A percentile compares a stretch with the other conserved stretches of the same genome.
Conservation (phyloP, 2,888 invertebrate genomes). For the Caenorhabditis sp. region DNA sequence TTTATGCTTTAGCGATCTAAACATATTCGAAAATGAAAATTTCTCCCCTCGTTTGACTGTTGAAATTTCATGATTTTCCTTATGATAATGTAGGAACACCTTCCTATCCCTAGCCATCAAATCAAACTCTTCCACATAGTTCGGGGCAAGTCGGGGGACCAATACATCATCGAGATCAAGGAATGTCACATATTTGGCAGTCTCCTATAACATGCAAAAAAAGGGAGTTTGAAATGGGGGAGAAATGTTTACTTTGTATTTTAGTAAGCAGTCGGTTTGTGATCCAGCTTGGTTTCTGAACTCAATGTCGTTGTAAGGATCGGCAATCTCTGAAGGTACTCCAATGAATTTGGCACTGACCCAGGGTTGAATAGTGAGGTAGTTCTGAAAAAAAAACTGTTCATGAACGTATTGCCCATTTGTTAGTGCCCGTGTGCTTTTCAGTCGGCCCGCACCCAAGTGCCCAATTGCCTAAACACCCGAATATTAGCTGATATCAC, state of each 20-base stretch:
- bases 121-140: slow-evolving; percentile 42
- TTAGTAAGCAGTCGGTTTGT: slow-evolving; percentile 49
- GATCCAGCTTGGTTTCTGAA: slow-evolving; percentile 52
- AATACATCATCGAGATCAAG: slow-evolving; percentile 52
- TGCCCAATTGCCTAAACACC: no score
- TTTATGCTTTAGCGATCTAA: slow-evolving; percentile 21
- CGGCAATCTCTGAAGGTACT: slow-evolving; percentile 20
- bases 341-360: slow-evolving; percentile 30
- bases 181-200: slow-evolving; percentile 49
- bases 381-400: slow-evolving; percentile 26
- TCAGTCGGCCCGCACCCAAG: no score
- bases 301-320: slow-evolving; percentile 43
- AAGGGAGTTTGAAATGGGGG: background rate
- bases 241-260: slow-evolving; percentile 38
- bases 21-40: slow-evolving; percentile 42
- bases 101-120: no score
- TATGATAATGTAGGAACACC: slow-evolving; percentile 14
- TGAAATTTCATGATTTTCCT: slow-evolving; percentile 26
- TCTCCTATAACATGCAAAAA: slow-evolving; percentile 31
- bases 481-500: no score
- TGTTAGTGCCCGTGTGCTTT: no score
- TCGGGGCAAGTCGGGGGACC: slow-evolving; percentile 41
- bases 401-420: no score
- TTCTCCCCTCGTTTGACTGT: slow-evolving; percentile 6
- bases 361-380: slow-evolving; percentile 51